Evolutionary conservation across 2,113 vertebrate species (phyloP), one percentile per base, ranked within the genome.

Genomic region (Zosterops japonicus): DNA sequence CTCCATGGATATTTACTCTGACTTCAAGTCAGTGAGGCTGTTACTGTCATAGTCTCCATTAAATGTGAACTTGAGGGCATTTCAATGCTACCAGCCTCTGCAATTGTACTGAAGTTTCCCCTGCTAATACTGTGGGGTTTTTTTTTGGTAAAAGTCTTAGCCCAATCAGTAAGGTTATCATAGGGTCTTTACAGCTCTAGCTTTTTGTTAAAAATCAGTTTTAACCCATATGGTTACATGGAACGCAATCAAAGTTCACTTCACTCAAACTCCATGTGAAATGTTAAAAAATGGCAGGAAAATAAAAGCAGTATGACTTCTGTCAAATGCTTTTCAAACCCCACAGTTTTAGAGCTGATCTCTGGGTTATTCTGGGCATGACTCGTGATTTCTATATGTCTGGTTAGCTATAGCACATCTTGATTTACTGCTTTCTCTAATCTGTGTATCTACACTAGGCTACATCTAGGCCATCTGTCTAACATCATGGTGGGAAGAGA

Each of bases 351-450:
- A 68, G 67, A 74, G 33, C 24, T 81, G 72, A 75, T 94, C 82
- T 78, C 47, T 59, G 33, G 10, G 20, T 90, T 88, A 83, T 63
- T 90, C 68, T 77, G 79, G 82, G 41, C 20, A 76, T 94, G 78
- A 95, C 55, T 96, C 87, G 83, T 64, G 39, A 77, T 85, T 95
- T 94, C 85, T 94, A 24, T 69, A 69, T 90, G 63, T 74, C 59
- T 84, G 28, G 20, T 70, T 88, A 83, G 59, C 63, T 80, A 41
- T 7, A 90, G 56, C n/a, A 63, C 20, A 41, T 77, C 55, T 71
- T 93, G 76, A 92, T 95, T 93, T 93, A 91, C 41, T 70, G 42
- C 71, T 91, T 49, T 85, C 79, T 79, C 49, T 87, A 49, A 49
- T 93, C 67, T 64, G 24, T 71, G 25, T 72, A 29, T 79, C 33